Percentiles rank a stretch among this genome's conserved stretches.
These are phyloP conservation scores for Chromobotia macracanthus DNA, from an alignment of 2,797 vertebrate genomes.

Conservation along the genomic window DNA sequence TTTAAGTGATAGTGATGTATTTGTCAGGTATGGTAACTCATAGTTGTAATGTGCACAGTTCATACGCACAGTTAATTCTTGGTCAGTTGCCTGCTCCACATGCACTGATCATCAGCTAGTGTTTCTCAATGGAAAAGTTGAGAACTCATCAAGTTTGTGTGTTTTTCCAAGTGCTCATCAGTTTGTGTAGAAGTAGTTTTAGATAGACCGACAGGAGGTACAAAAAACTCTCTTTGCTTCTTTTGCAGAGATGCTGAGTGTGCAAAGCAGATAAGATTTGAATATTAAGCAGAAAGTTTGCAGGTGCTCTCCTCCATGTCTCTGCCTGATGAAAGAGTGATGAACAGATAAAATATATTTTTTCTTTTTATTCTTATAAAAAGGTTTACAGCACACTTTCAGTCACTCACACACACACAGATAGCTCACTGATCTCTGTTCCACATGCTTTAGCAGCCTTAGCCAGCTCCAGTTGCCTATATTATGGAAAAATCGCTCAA, in stretches of 20 bases:
- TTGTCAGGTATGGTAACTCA: too few species aligned
- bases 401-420: neutral
- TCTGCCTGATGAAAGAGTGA: constrained; percentile 25
- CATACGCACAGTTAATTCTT: too few species aligned
- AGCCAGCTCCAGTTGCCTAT: neutral
- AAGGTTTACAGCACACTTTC: too few species aligned
- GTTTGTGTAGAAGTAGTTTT: constrained; percentile 6
- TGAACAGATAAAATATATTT: neutral
- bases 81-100: too few species aligned
- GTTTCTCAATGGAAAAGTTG: neutral
- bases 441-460: constrained; percentile 22
- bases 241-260: constrained; percentile 24
- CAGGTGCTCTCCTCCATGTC: constrained; percentile 21
- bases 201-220: too few species aligned
- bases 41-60: too few species aligned
- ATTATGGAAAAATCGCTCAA: constrained; percentile 36
- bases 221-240: neutral
- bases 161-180: constrained; percentile 35
- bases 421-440: constrained; percentile 25
- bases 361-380: too few species aligned
- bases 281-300: constrained; percentile 24
- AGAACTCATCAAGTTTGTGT: neutral
- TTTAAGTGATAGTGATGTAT: too few species aligned
- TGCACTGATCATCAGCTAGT: too few species aligned
- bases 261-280: constrained; percentile 39